Conservation (phyloP, 2,797 vertebrate species). For the Acropternis orthonyx region DNA sequence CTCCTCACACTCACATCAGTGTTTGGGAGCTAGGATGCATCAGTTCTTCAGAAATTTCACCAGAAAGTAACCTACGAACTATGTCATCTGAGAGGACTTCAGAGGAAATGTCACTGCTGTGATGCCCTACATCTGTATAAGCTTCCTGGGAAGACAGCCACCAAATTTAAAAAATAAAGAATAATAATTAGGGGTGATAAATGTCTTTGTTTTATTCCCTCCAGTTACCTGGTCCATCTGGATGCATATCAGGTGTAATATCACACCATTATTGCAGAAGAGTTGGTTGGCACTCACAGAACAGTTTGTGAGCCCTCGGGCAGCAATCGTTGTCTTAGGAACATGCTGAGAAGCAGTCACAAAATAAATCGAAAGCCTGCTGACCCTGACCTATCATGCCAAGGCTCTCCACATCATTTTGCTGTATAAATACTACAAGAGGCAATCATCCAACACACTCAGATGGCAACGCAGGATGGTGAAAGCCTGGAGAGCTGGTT, state of each 20-base stretch:
- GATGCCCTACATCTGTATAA: background rate
- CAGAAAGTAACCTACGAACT: background rate
- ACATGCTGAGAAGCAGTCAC: background rate
- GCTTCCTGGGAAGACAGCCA: background rate
- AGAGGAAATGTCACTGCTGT: background rate
- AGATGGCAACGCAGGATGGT: background rate
- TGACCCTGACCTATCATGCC: background rate
- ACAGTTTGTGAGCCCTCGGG: background rate
- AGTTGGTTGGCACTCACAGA: background rate
- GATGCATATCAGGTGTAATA: background rate
- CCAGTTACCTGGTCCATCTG: background rate
- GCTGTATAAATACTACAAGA: background rate
- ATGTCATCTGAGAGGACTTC: background rate
- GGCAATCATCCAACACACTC: background rate
- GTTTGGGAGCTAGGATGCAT: background rate
- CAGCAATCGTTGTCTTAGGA: background rate
- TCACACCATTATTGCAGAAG: background rate
- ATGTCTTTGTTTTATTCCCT: background rate
- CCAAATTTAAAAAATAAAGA: slow-evolving; percentile 3
- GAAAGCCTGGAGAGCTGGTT: background rate
- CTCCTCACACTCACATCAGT: background rate
- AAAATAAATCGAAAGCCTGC: background rate
- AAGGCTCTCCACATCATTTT: background rate
- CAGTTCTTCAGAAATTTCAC: background rate
- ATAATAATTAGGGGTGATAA: background rate